A percentile compares a stretch with the other conserved stretches of the same genome.
Evolutionary conservation across 2,888 invertebrate species (phyloP).

Genomic region (Ectemnius continuus): DNA sequence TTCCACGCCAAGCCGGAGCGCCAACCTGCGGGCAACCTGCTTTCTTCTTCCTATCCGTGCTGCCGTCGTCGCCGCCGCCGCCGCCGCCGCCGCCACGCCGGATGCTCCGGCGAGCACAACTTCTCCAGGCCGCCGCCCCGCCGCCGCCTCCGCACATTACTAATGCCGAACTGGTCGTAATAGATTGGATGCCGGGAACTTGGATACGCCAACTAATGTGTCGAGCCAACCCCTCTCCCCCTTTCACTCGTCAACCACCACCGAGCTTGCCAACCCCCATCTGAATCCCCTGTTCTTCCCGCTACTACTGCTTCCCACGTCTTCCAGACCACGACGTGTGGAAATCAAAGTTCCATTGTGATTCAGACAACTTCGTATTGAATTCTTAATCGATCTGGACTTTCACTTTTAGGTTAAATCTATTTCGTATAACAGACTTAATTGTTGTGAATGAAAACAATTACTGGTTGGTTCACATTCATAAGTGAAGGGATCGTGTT

Average conservation of each 20-base stretch:
- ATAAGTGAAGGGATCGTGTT: no score
- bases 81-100: constrained; percentile 17
- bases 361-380: no score
- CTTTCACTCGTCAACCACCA: constrained; percentile 51
- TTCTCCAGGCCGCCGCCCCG: constrained; percentile 36
- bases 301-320: neutral
- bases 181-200: constrained; percentile 72
- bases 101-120: no score
- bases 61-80: constrained; percentile 2
- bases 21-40: no score
- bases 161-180: constrained; percentile 74
- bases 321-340: neutral
- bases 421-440: no score
- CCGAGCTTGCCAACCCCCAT: constrained; percentile 19
- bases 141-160: constrained; percentile 66
- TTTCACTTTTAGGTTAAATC: no score
- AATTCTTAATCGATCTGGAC: no score
- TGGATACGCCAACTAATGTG: constrained; percentile 66
- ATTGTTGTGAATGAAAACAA: no score
- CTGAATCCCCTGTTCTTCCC: constrained; percentile 16
- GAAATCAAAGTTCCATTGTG: no score
- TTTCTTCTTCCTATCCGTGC: neutral
- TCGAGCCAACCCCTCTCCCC: constrained; percentile 29
- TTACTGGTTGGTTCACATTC: no score
- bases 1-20: constrained; percentile 16